These are phyloP conservation scores for Psilanteris sp. DNA, from an alignment of 1,140 invertebrate genomes.

Conservation along the genomic window DNA sequence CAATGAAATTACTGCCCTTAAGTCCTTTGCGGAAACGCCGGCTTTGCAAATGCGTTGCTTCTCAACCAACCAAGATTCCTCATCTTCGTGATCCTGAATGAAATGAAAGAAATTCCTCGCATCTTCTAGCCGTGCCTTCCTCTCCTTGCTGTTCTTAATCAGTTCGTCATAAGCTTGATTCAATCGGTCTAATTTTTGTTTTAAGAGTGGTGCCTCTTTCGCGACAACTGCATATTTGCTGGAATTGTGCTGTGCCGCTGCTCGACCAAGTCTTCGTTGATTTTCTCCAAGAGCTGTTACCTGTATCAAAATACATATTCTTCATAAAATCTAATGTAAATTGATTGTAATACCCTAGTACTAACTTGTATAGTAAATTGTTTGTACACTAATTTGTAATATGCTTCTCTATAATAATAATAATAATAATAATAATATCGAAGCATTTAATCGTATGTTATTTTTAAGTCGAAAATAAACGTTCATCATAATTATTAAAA, in stretches of 20 bases:
- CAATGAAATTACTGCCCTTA: slow-evolving; percentile 92
- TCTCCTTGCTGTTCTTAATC: slow-evolving; percentile 86
- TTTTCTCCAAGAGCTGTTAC: slow-evolving; percentile 91
- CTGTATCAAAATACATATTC: too few species aligned
- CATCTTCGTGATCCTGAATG: slow-evolving; percentile 95
- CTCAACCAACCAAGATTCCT: slow-evolving; percentile 95
- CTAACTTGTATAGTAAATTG: too few species aligned
- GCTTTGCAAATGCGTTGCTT: slow-evolving; percentile 94
- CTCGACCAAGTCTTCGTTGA: slow-evolving; percentile 87
- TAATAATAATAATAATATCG: too few species aligned
- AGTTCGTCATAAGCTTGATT: slow-evolving; percentile 87
- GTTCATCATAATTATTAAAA: too few species aligned
- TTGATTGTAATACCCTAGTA: too few species aligned
- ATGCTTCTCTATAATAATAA: too few species aligned
- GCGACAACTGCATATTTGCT: slow-evolving; percentile 75
- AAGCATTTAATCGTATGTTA: too few species aligned
- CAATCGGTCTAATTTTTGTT: slow-evolving; percentile 85
- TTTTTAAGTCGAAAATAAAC: too few species aligned
- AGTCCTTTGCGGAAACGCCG: slow-evolving; percentile 95
- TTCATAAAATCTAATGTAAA: too few species aligned
- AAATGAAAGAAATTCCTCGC: slow-evolving; percentile 97
- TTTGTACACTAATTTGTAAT: too few species aligned
- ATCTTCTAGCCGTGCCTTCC: slow-evolving; percentile 91
- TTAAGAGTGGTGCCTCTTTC: slow-evolving; percentile 84
- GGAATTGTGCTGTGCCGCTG: slow-evolving; percentile 79